Percentiles rank a stretch among this genome's conserved stretches.
Conservation (phyloP, 2,797 vertebrate genomes). For the Lepus oiostolus region DNA sequence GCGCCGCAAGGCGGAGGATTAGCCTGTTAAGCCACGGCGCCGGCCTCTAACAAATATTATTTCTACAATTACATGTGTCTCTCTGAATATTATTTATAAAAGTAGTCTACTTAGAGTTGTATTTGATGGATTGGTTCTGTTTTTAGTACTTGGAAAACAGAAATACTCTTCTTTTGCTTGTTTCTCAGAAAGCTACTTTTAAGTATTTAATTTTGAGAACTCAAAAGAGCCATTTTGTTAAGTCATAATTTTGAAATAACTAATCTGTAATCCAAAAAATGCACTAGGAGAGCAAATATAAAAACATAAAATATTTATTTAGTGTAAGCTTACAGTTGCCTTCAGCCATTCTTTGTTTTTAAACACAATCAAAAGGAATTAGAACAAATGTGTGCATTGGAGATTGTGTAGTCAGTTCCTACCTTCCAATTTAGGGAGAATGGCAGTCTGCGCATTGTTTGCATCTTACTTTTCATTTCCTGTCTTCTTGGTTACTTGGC, state of each 20-base stretch:
- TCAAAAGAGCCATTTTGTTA: not conserved
- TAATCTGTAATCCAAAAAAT: not conserved
- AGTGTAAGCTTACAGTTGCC: not conserved
- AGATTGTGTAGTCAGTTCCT: not conserved
- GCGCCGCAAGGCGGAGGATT: no score
- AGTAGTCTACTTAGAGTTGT: not conserved
- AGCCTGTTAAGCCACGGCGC: no score
- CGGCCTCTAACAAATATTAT: not conserved
- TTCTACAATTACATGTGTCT: not conserved
- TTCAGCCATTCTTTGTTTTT: not conserved
- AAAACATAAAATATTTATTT: not conserved
- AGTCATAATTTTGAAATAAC: not conserved
- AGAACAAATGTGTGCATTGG: rapidly evolving
- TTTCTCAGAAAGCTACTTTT: not conserved
- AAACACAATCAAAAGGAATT: not conserved
- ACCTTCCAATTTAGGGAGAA: not conserved
- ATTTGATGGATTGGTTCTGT: not conserved
- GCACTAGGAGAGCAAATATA: not conserved
- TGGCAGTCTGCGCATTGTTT: not conserved
- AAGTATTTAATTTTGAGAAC: constrained; percentile 12
- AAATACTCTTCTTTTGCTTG: not conserved
- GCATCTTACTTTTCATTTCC: not conserved
- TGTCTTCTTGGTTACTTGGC: not conserved
- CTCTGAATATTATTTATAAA: not conserved
- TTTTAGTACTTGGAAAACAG: not conserved